These are phyloP conservation scores for Caenorhabditis sp. DNA, from an alignment of 2,888 invertebrate species.

Conservation along the genomic window DNA sequence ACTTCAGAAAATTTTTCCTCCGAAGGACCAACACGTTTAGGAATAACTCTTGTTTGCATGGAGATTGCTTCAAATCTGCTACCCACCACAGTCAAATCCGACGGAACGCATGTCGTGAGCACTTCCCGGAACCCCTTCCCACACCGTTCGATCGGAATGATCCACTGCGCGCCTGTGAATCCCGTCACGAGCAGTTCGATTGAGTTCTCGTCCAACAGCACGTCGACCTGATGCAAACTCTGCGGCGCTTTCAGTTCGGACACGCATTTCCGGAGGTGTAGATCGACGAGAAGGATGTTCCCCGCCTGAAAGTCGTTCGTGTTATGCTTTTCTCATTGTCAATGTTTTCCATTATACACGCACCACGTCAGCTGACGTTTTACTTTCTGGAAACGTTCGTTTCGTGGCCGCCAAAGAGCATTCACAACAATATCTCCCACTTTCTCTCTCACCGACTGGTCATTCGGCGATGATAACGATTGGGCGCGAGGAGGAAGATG, in stretches of 20 bases:
- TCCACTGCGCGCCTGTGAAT: slow-evolving; percentile 70
- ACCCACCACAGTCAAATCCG: slow-evolving; percentile 61
- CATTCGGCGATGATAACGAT: slow-evolving; percentile 32
- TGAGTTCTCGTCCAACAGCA: slow-evolving; percentile 58
- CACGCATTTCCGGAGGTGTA: slow-evolving; percentile 60
- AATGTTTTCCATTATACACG: slow-evolving; percentile 23
- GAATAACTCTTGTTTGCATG: no score
- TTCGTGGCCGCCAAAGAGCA: slow-evolving; percentile 33
- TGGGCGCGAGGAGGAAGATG: slow-evolving; percentile 21
- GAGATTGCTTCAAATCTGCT: no score
- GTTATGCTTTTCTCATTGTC: slow-evolving; percentile 17
- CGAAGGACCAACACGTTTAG: no score
- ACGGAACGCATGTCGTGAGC: slow-evolving; percentile 67
- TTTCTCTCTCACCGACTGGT: slow-evolving; percentile 3
- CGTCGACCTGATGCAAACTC: slow-evolving; percentile 67
- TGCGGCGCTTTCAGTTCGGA: slow-evolving; percentile 66
- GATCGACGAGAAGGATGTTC: slow-evolving; percentile 65
- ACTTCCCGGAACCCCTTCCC: slow-evolving; percentile 70
- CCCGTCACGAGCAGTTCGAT: slow-evolving; percentile 70
- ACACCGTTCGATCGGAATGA: slow-evolving; percentile 71
- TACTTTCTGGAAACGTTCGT: slow-evolving; percentile 30
- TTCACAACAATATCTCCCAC: slow-evolving; percentile 19
- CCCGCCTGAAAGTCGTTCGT: slow-evolving; percentile 61
- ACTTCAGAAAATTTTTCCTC: no score
- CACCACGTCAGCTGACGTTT: slow-evolving; percentile 23